Percentiles rank a stretch among this genome's conserved stretches.
phyloP scores from a whole-genome alignment of 2,113 vertebrate genomes.

The Dipodomys ordii region DNA sequence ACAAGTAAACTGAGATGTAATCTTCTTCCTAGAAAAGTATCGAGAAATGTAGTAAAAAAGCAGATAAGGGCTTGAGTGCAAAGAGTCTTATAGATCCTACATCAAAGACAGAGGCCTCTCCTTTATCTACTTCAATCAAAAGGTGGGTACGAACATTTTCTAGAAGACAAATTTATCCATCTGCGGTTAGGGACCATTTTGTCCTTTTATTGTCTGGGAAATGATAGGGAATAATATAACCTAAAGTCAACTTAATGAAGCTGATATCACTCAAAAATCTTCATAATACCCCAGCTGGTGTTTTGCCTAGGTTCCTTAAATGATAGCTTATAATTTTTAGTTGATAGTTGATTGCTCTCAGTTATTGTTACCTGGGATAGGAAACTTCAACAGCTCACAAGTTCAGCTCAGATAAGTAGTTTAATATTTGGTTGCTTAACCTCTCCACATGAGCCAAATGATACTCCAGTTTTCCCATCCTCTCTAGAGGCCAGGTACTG shows the following conservation, averaged over 20 bases:
- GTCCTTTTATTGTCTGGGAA: not conserved
- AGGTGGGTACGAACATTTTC: not conserved
- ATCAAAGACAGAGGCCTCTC: not conserved
- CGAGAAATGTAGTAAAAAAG: not conserved
- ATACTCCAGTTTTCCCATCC: not conserved
- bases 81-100: not conserved
- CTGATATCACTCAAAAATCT: slow-evolving; percentile 48
- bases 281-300: not conserved
- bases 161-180: not conserved
- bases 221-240: not conserved
- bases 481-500: not conserved
- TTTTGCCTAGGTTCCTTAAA: slow-evolving; percentile 27
- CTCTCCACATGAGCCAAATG: not conserved
- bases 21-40: not conserved
- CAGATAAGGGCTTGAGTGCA: not conserved
- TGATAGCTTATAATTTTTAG: slow-evolving; percentile 47
- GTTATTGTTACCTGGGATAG: slow-evolving; percentile 45
- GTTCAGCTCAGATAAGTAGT: slow-evolving; percentile 61
- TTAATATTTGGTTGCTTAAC: slow-evolving; percentile 51
- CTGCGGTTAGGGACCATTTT: not conserved
- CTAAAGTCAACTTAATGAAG: not conserved
- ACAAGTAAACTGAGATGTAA: not conserved
- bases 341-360: slow-evolving; percentile 53
- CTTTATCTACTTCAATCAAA: not conserved
- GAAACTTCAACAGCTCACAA: slow-evolving; percentile 32